Evolutionary conservation across 1,140 invertebrate species (phyloP).

Genomic region (Phymastichus coffea): DNA sequence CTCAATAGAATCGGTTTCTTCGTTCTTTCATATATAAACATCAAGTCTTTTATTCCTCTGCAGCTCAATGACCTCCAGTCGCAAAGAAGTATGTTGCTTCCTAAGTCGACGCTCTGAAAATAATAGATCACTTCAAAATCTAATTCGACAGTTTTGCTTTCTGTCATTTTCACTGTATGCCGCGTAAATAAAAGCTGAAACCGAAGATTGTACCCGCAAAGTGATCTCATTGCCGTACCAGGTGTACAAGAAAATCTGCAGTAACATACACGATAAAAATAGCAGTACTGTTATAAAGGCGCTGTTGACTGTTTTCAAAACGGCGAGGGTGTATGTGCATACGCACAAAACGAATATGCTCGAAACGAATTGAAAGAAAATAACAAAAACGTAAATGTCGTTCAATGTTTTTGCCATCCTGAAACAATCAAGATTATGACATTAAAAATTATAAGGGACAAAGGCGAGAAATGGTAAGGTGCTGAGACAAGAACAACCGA

Average conservation of each 20-base stretch:
- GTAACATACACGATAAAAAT: constrained; percentile 35
- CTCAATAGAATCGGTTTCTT: constrained; percentile 31
- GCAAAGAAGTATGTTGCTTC: constrained; percentile 32
- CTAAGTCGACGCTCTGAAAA: constrained; percentile 6
- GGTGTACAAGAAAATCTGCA: constrained; percentile 57
- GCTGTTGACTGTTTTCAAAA: constrained; percentile 51
- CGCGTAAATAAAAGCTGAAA: neutral
- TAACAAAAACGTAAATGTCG: constrained; percentile 21
- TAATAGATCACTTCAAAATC: neutral
- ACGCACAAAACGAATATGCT: constrained; percentile 31
- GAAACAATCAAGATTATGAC: too few species aligned
- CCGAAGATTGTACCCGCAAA: constrained; percentile 45
- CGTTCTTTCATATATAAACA: constrained; percentile 31
- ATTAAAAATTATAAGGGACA: too few species aligned
- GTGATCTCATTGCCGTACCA: constrained; percentile 62
- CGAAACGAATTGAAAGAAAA: constrained; percentile 30
- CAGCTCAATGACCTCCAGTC: constrained; percentile 31
- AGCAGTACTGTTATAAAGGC: constrained; percentile 31
- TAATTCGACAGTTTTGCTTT: neutral
- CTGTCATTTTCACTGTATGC: neutral
- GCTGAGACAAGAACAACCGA: too few species aligned
- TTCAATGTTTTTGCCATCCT: constrained; percentile 17
- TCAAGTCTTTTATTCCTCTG: constrained; percentile 27
- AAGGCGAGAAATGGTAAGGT: too few species aligned
- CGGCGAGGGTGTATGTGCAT: constrained; percentile 29